Conservation (phyloP, 2,113 vertebrate species). For the Zapornia atra region DNA sequence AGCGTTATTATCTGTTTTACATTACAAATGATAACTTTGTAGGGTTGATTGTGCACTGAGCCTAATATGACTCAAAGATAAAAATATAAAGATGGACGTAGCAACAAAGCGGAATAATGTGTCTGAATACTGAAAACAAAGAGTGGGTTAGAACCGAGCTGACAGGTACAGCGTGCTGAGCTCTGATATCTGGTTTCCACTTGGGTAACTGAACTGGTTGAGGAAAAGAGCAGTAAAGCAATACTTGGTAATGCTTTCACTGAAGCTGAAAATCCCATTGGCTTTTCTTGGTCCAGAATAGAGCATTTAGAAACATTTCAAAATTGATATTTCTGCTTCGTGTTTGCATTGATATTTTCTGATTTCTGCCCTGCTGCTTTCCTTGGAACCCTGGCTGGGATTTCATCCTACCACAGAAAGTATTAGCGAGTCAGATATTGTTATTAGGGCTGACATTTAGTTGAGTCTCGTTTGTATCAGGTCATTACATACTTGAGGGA, state of each 20-base stretch:
- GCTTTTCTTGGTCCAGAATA: background rate
- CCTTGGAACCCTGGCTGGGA: background rate
- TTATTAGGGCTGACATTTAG: background rate
- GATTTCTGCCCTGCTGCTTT: background rate
- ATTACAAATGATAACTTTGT: background rate
- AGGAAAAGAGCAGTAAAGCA: background rate
- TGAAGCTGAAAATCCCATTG: background rate
- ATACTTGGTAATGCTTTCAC: background rate
- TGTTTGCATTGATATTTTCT: background rate
- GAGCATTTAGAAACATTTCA: background rate
- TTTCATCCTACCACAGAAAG: background rate
- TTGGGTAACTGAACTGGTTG: background rate
- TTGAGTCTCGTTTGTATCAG: background rate
- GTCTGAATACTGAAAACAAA: background rate
- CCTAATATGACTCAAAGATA: background rate
- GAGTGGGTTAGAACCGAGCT: background rate
- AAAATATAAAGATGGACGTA: background rate
- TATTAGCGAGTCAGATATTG: background rate
- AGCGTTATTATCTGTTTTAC: constrained; percentile 4
- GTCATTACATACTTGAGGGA: background rate
- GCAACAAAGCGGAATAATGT: background rate
- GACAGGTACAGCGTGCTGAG: background rate
- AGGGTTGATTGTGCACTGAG: background rate
- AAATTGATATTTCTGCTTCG: background rate
- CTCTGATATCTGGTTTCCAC: background rate